These are phyloP conservation scores for Glaucidium brasilianum DNA, from an alignment of 2,113 vertebrate genomes.

Conservation along the genomic window DNA sequence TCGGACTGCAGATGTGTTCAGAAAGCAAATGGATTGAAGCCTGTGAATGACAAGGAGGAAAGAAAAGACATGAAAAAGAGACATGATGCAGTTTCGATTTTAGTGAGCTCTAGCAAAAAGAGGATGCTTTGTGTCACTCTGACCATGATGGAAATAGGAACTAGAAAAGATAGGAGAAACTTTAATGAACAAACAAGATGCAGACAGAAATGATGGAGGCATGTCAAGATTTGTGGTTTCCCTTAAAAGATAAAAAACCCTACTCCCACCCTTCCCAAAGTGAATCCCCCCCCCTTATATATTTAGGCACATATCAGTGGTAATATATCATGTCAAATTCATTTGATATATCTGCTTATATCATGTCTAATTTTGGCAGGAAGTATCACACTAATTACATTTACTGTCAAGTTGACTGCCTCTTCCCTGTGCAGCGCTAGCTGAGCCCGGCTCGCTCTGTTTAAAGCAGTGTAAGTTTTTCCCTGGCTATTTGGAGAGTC, in stretches of 20 bases:
- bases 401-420: conserved; percentile 39
- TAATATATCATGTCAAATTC: background rate
- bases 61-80: background rate
- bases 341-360: background rate
- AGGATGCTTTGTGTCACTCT: background rate
- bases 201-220: background rate
- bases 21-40: background rate
- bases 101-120: background rate
- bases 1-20: background rate
- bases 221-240: background rate
- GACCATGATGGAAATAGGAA: background rate
- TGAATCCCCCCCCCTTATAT: background rate
- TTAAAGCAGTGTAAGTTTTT: background rate
- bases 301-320: background rate
- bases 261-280: background rate
- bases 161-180: background rate
- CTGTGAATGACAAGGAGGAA: background rate
- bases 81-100: background rate
- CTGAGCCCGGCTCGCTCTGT: background rate
- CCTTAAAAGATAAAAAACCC: background rate
- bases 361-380: conserved; percentile 27
- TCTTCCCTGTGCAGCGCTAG: background rate
- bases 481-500: background rate
- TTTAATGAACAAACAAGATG: background rate
- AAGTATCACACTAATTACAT: conserved; percentile 33